Evolutionary conservation across 2,888 invertebrate species (phyloP), one percentile per base, ranked within the genome.

Genomic region (Nasonovia ribisnigri): DNA sequence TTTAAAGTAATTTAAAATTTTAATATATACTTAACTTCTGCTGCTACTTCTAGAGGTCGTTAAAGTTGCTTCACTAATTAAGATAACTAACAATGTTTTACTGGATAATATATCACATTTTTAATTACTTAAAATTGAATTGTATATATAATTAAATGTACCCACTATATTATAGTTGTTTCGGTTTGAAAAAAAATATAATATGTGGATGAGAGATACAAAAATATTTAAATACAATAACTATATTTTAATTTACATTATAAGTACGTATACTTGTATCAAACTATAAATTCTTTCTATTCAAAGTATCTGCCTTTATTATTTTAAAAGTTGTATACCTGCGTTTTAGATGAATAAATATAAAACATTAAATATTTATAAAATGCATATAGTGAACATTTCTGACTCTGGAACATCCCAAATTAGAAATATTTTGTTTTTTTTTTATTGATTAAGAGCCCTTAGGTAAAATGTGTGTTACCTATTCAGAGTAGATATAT

Each of bases 101-200:
- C 8, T 43, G 42, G 43, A 29, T n/a, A 54, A 57, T 87, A 87
- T 29, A 48, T 87, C 48, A 87, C 2, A n/a, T 87, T 48, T 48
- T n/a, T 46, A 87, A 87, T 48, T 48, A 87, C n/a, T 87, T 48
- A 87, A 48, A 46, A 48, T n/a, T 48, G n/a, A 87, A 87, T 48
- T 26, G 77, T 20, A 20, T 77, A 77, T 20, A 20, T 77, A 77
- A 36, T 77, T 77, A 36, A 36, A 77, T 36, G 36, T 20, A 20
- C 20, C 20, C 3, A 8, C 20, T 77, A 77, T 77, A 46, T 6
- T 46, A 29, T 77, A 77, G 6, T 36, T 36, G 36, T 77, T 77
- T 77, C 20, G 20, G 2, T 77, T 77, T 77, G 8, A 20, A 2
- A 36, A 67, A 77, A 20, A 36, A 20, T 77, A 0, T 36, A 20